Base-by-base conservation (phyloP, 92 coral and sea anemone species). In the Zoanthus gigantus region DNA sequence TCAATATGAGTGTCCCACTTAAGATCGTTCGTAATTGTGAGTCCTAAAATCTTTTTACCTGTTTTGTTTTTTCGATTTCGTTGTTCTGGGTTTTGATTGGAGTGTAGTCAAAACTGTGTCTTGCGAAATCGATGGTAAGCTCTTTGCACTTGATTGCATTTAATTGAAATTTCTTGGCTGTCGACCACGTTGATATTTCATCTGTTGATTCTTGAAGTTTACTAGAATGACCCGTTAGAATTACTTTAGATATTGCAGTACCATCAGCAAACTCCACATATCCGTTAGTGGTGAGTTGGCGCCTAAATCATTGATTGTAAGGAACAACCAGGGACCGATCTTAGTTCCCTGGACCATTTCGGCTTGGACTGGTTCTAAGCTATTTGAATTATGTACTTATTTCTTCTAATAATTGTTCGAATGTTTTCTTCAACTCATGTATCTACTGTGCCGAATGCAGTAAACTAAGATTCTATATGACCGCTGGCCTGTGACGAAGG, bases 1-100 rank as follows among this genome's bases (percentile, higher is more conserved):
- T 54, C 56, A 47, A 50, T 46, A 52, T 85, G 88, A 52, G 18
- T 42, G 17, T 85, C 73, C 76, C 76, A 72, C 34, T 72, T 72
- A 28, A 72, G 34, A 44, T 72, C 48, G 50, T 72, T 72, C 30
- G 46, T 31, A 14, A 72, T 72, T 28, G 76, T 72, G 47, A 72
- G 77, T 30, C 77, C 77, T 30, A 72, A 50, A 72, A 72, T 72
- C 54, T 72, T 72, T 6, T 12, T 46, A 2, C 42, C 56, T 50
- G 56, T 50, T 4, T 0, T 50, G 54, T 72, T 44, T 72, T 30
- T 46, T 44, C 9, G 54, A 72, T 72, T 46, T 30, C 34, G 23
- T 7, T 72, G 34, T 46, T 28, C 77, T 72, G 54, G 32, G 78
- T 74, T 58, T 74, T 74, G 78, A 74, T 74, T 74, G 42, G 50